Conservation (phyloP, 2,797 vertebrate species). For the Dendrocincla tyrannina region DNA sequence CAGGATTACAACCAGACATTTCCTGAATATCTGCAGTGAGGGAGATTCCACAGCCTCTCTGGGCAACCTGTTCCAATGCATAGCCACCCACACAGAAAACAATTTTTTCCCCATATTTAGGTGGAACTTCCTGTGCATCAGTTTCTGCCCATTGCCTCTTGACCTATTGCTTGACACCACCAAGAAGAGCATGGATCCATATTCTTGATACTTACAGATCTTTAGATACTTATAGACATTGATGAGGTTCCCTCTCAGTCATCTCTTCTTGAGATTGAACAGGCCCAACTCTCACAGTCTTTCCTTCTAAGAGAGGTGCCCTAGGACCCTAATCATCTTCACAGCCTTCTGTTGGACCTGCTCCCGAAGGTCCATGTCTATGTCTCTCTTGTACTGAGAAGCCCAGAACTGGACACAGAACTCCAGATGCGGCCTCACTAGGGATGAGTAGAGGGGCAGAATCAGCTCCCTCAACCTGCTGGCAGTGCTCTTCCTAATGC, state of each 20-base stretch:
- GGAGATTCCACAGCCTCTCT: background rate
- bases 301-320: background rate
- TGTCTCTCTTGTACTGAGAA: background rate
- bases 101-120: background rate
- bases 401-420: background rate
- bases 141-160: background rate
- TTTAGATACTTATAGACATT: background rate
- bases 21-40: background rate
- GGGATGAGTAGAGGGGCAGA: rapidly evolving
- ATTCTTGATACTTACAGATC: background rate
- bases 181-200: background rate
- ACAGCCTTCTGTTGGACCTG: background rate
- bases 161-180: background rate
- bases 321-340: background rate
- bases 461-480: rapidly evolving
- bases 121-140: background rate
- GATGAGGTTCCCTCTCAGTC: background rate
- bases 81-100: rapidly evolving
- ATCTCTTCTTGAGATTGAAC: background rate
- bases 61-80: background rate
- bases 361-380: background rate
- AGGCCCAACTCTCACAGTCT: background rate
- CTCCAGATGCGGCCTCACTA: background rate
- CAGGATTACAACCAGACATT: rapidly evolving
- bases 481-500: background rate